A percentile compares a stretch with the other conserved stretches of the same genome.
Evolutionary conservation across 2,797 vertebrate species (phyloP).

Genomic region (Champsocephalus gunnari): DNA sequence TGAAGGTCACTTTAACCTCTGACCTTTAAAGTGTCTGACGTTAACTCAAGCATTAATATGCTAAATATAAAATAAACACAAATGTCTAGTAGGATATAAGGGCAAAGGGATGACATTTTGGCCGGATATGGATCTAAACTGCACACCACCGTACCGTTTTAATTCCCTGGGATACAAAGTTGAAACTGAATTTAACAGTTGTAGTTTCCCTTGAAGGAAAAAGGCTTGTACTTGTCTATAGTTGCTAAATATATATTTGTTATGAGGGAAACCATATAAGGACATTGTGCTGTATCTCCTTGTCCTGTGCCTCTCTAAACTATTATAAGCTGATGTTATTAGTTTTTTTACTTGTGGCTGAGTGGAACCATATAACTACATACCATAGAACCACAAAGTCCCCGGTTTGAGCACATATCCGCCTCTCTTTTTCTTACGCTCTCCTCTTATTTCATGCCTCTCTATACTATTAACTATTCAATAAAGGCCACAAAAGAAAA

Average conservation of each 20-base stretch:
- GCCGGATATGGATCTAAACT: too few species aligned
- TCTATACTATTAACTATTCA: background rate
- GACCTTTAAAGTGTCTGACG: too few species aligned
- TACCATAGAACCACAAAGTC: background rate
- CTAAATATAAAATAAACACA: too few species aligned
- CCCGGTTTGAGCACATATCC: rapidly evolving
- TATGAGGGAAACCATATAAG: too few species aligned
- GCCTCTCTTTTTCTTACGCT: background rate
- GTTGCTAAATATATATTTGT: background rate
- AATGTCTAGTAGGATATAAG: too few species aligned
- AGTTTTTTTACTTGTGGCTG: background rate
- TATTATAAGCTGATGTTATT: background rate
- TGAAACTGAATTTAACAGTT: background rate
- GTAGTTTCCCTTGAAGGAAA: background rate
- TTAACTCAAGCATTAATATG: too few species aligned
- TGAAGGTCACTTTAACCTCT: too few species aligned
- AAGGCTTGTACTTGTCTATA: background rate
- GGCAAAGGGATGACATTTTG: too few species aligned
- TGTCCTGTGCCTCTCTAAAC: background rate
- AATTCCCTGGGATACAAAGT: background rate
- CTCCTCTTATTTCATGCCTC: background rate
- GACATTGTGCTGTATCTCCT: background rate
- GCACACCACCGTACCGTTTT: too few species aligned
- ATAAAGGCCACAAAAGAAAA: background rate
- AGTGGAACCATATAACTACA: background rate